These are phyloP conservation scores for Minunthozetes semirufus DNA, from an alignment of 2,888 invertebrate species.

Conservation along the genomic window DNA sequence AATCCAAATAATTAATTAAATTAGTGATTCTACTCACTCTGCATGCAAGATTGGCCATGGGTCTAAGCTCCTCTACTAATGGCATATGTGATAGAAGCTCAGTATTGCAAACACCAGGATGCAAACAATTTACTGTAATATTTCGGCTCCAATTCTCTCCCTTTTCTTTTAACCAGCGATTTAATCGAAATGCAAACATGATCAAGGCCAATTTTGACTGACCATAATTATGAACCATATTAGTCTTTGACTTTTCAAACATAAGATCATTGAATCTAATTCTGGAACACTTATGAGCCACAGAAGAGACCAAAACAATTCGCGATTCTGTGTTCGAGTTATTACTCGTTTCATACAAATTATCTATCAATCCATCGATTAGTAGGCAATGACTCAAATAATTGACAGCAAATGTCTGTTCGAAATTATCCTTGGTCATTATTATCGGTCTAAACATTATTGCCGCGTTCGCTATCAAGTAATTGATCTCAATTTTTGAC, in stretches of 20 bases:
- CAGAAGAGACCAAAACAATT: constrained; percentile 76
- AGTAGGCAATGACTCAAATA: constrained; percentile 78
- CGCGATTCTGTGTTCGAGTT: constrained; percentile 57
- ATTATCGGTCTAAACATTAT: constrained; percentile 77
- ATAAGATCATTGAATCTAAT: neutral
- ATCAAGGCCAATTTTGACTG: constrained; percentile 77
- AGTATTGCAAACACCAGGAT: constrained; percentile 80
- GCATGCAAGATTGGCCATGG: neutral
- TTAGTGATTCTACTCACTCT: no score
- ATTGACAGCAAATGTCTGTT: constrained; percentile 80
- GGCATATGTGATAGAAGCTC: constrained; percentile 49
- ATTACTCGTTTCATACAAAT: constrained; percentile 59
- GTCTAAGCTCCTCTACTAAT: neutral
- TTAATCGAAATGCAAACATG: constrained; percentile 58
- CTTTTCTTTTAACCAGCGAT: constrained; percentile 55
- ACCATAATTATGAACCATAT: constrained; percentile 58
- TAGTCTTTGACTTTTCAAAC: constrained; percentile 37
- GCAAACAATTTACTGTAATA: constrained; percentile 66
- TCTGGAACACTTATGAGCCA: neutral
- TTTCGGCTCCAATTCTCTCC: neutral
- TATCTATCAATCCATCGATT: constrained; percentile 69
- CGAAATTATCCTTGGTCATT: constrained; percentile 72
- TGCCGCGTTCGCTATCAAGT: constrained; percentile 79
- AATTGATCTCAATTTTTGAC: constrained; percentile 52
- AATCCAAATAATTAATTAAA: no score